Evolutionary conservation across 1,140 invertebrate genomes (phyloP).

Genomic region (Elysia chlorotica): DNA sequence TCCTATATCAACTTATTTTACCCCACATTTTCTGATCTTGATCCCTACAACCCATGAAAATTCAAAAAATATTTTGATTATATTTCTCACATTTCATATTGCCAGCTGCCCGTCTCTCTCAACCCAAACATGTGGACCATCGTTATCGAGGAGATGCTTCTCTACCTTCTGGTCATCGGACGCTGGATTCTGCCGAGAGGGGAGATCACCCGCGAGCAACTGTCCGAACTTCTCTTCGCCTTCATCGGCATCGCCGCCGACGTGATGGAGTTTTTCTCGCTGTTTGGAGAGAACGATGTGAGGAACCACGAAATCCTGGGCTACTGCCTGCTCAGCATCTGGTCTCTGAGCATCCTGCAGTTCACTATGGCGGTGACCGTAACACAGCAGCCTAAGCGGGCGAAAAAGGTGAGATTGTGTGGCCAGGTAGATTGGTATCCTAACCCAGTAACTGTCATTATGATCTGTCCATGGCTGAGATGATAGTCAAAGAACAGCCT

Average conservation of each 20-base stretch:
- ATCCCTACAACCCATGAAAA: background rate
- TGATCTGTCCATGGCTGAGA: too few relatives aligned
- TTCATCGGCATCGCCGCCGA: slow-evolving; percentile 82
- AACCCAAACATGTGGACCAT: slow-evolving; percentile 68
- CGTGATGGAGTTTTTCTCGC: slow-evolving; percentile 94
- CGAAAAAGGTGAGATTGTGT: too few relatives aligned
- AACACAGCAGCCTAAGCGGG: slow-evolving; percentile 36
- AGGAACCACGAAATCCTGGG: slow-evolving; percentile 32
- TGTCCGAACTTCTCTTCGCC: slow-evolving; percentile 86
- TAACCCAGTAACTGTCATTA: too few relatives aligned
- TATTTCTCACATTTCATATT: background rate
- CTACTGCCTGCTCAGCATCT: slow-evolving; percentile 45
- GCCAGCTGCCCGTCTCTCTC: background rate
- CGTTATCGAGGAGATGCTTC: slow-evolving; percentile 80
- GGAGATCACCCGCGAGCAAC: slow-evolving; percentile 86
- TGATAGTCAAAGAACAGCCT: too few relatives aligned
- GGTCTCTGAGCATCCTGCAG: slow-evolving; percentile 83
- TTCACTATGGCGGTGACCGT: slow-evolving; percentile 50
- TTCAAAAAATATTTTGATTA: background rate
- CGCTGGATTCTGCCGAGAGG: slow-evolving; percentile 87
- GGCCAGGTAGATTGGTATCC: too few relatives aligned
- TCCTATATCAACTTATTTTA: background rate
- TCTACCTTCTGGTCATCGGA: slow-evolving; percentile 85
- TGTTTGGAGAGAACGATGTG: slow-evolving; percentile 69
- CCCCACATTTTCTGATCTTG: background rate